These are phyloP conservation scores for Tanypteryx hageni DNA, from an alignment of 2,888 invertebrate species.

Conservation along the genomic window DNA sequence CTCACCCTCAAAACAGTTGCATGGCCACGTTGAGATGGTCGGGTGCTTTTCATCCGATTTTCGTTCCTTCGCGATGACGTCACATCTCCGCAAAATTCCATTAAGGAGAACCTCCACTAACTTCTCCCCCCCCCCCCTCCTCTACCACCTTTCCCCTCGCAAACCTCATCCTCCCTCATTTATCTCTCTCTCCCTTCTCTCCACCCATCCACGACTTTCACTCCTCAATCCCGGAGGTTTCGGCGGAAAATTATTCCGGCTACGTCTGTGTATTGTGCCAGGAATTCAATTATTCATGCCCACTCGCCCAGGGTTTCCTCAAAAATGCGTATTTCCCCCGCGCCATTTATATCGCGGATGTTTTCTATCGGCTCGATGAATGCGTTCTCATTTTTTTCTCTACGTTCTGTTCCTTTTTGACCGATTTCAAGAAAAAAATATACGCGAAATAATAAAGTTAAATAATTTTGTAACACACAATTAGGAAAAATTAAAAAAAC, in stretches of 20 bases:
- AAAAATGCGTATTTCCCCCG: neutral
- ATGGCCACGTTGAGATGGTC: neutral
- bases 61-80: neutral
- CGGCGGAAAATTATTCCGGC: neutral
- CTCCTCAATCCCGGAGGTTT: conserved; percentile 12
- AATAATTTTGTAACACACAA: no score
- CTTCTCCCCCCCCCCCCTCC: neutral
- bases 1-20: neutral
- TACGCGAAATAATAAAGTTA: no score
- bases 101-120: neutral
- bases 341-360: conserved; percentile 24
- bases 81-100: conserved; percentile 1
- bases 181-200: neutral
- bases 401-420: no score
- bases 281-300: conserved; percentile 18
- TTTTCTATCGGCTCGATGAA: neutral
- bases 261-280: neutral
- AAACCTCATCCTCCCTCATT: neutral
- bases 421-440: no score
- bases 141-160: neutral
- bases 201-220: neutral
- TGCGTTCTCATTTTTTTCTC: neutral
- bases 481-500: no score
- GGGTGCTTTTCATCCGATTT: conserved; percentile 13
- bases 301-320: neutral